phyloP scores from a whole-genome alignment of 2,113 vertebrate species.

The Corythaixoides concolor region DNA sequence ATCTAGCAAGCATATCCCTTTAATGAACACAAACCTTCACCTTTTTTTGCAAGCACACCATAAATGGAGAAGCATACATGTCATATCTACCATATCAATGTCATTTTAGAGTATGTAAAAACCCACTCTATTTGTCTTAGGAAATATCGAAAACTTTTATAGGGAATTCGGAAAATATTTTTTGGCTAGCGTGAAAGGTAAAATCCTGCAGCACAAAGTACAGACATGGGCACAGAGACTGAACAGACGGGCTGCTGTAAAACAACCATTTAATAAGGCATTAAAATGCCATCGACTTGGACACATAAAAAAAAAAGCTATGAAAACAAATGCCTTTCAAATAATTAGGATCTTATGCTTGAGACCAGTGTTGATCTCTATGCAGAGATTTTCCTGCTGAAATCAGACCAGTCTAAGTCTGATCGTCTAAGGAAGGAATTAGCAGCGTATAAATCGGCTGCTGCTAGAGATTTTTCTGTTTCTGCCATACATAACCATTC shows the following conservation, averaged over 20 bases:
- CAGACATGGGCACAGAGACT: slow-evolving; percentile 73
- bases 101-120: slow-evolving; percentile 54
- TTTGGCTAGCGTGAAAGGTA: slow-evolving; percentile 69
- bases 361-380: slow-evolving; percentile 67
- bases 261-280: slow-evolving; percentile 81
- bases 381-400: slow-evolving; percentile 69
- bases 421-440: slow-evolving; percentile 52
- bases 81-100: slow-evolving; percentile 49
- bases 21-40: slow-evolving; percentile 12
- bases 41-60: slow-evolving; percentile 48
- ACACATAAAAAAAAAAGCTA: slow-evolving; percentile 74
- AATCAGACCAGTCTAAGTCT: slow-evolving; percentile 56
- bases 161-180: slow-evolving; percentile 78
- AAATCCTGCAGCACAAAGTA: slow-evolving; percentile 73
- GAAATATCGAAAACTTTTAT: slow-evolving; percentile 74
- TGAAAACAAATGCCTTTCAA: slow-evolving; percentile 84
- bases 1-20: not conserved
- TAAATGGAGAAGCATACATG: not conserved
- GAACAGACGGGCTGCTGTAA: slow-evolving; percentile 80
- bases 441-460: slow-evolving; percentile 53
- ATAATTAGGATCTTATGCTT: slow-evolving; percentile 84
- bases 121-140: slow-evolving; percentile 70
- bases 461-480: not conserved
- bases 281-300: slow-evolving; percentile 83
- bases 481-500: not conserved